Percentiles rank a stretch among this genome's conserved stretches.
phyloP scores from a whole-genome alignment of 2,797 vertebrate species.

The Myotis planiceps region DNA sequence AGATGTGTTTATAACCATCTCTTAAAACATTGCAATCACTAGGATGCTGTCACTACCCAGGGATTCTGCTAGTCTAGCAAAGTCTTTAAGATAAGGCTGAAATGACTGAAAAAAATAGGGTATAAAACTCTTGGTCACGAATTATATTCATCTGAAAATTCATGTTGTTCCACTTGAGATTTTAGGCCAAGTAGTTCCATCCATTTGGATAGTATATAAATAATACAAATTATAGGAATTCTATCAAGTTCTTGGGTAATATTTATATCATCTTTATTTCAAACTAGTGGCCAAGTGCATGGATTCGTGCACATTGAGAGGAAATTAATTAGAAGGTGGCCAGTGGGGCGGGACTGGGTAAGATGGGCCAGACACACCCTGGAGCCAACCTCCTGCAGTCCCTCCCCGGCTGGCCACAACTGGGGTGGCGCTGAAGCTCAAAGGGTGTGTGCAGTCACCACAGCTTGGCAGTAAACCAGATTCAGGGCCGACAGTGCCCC shows the following conservation, averaged over 20 bases:
- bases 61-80: background rate
- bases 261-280: slow-evolving; percentile 38
- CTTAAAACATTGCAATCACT: slow-evolving; percentile 37
- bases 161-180: background rate
- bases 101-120: background rate
- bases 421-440: too few species aligned
- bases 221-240: background rate
- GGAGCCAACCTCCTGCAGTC: too few species aligned
- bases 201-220: background rate
- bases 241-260: background rate
- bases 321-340: too few species aligned
- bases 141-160: background rate
- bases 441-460: too few species aligned
- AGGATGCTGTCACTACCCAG: background rate
- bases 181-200: background rate
- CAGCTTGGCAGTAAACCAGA: too few species aligned
- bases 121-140: slow-evolving; percentile 11
- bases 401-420: too few species aligned
- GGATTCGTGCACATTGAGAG: too few species aligned
- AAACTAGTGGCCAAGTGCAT: background rate
- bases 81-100: slow-evolving; percentile 10
- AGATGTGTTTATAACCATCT: slow-evolving; percentile 41
- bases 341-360: too few species aligned
- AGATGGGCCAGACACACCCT: too few species aligned
- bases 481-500: too few species aligned